Evolutionary conservation across 2,113 vertebrate species (phyloP).

Genomic region (Gila orcuttii): DNA sequence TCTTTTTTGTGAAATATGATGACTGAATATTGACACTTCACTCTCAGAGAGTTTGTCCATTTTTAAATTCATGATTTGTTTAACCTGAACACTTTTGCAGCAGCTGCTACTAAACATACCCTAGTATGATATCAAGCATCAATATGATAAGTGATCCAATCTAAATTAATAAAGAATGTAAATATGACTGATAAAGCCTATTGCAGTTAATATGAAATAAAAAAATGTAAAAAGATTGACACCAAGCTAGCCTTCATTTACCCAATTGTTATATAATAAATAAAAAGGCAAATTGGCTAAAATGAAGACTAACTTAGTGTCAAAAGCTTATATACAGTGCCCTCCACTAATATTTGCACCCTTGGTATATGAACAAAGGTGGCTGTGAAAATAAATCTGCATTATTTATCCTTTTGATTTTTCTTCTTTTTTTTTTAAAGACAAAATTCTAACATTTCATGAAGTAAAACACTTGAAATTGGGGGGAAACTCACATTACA

Average conservation of each 20-base stretch:
- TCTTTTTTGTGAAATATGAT: neutral
- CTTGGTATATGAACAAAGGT: too few relatives aligned
- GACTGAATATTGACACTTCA: neutral
- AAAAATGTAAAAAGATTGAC: neutral
- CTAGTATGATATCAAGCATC: neutral
- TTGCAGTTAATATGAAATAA: neutral
- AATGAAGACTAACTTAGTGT: too few relatives aligned
- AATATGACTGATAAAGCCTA: neutral
- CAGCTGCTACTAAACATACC: neutral
- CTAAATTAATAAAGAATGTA: neutral
- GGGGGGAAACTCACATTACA: too few relatives aligned
- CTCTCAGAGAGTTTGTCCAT: neutral
- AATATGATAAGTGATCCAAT: constrained; percentile 5
- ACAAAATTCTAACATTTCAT: too few relatives aligned
- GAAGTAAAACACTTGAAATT: too few relatives aligned
- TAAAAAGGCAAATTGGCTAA: too few relatives aligned
- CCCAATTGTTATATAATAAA: neutral
- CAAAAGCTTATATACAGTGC: too few relatives aligned
- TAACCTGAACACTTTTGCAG: neutral
- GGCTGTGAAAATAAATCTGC: too few relatives aligned
- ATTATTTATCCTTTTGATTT: too few relatives aligned
- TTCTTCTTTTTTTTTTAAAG: too few relatives aligned
- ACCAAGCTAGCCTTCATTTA: neutral
- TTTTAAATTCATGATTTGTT: neutral
- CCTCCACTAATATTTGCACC: too few relatives aligned